These are phyloP conservation scores for Pseudorhombus dupliciocellatus DNA, from an alignment of 2,113 vertebrate genomes.

Conservation along the genomic window DNA sequence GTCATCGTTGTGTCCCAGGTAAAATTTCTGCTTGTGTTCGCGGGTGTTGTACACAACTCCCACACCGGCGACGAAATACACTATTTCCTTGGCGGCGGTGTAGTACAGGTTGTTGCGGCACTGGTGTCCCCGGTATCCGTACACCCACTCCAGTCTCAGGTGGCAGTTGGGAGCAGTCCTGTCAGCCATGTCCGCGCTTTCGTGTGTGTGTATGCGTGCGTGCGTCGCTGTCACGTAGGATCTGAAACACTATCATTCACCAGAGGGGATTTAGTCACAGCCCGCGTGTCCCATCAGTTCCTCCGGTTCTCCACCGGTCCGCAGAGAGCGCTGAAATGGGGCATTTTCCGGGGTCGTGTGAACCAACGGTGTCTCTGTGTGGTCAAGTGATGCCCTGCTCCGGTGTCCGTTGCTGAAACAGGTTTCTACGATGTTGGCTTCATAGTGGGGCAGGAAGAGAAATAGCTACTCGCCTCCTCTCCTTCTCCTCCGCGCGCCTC, in stretches of 20 bases:
- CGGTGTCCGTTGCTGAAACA: conserved; percentile 27
- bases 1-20: conserved; percentile 98
- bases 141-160: conserved; percentile 98
- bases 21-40: conserved; percentile 99
- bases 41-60: conserved; percentile 98
- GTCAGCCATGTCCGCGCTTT: conserved; percentile 91
- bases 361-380: conserved; percentile 10
- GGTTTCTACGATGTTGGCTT: conserved; percentile 37
- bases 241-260: conserved; percentile 74
- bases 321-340: conserved; percentile 50
- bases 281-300: conserved; percentile 69
- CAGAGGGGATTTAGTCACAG: conserved; percentile 73
- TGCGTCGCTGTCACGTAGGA: conserved; percentile 62
- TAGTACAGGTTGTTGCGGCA: conserved; percentile 99
- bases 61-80: conserved; percentile 97
- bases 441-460: conserved; percentile 27
- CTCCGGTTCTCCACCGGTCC: conserved; percentile 56
- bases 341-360: conserved; percentile 57
- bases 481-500: conserved; percentile 58
- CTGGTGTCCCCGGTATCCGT: conserved; percentile 98
- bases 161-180: conserved; percentile 96
- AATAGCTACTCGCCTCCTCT: conserved; percentile 20
- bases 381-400: not conserved
- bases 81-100: conserved; percentile 96
- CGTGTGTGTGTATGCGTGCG: conserved; percentile 59